phyloP scores from a whole-genome alignment of 92 coral and sea anemone species.

The Galaxea fascicularis region DNA sequence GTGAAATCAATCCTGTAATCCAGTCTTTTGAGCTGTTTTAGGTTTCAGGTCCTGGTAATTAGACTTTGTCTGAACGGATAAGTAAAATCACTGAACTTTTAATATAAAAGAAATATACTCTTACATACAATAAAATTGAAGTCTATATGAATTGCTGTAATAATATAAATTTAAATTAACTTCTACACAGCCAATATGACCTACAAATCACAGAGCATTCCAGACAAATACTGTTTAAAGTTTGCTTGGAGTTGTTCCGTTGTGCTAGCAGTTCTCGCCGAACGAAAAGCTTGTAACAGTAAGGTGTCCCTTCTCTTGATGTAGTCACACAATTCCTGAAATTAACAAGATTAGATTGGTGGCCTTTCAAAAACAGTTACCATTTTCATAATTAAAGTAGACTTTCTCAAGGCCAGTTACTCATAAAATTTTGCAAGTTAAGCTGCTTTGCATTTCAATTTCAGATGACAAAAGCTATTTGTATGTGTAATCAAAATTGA shows the following conservation, averaged over 20 bases:
- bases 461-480: no score
- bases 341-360: not conserved
- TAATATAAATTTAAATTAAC: slow-evolving; percentile 8
- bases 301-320: slow-evolving; percentile 90
- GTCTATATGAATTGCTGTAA: slow-evolving; percentile 13
- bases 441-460: no score
- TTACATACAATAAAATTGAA: slow-evolving; percentile 1
- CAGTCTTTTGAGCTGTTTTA: not conserved
- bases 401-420: no score
- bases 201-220: slow-evolving; percentile 72
- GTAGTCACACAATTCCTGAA: slow-evolving; percentile 78
- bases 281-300: slow-evolving; percentile 93
- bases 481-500: no score
- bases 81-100: slow-evolving; percentile 1
- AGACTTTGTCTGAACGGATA: not conserved
- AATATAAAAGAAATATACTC: slow-evolving; percentile 24
- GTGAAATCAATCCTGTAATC: not conserved
- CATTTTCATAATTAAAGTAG: no score
- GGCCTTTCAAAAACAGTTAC: no score
- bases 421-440: no score
- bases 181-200: slow-evolving; percentile 5
- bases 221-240: slow-evolving; percentile 93
- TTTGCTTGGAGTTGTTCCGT: slow-evolving; percentile 80
- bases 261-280: slow-evolving; percentile 87
- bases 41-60: not conserved